Evolutionary conservation across 2,797 vertebrate species (phyloP).

Genomic region (Channa striata): DNA sequence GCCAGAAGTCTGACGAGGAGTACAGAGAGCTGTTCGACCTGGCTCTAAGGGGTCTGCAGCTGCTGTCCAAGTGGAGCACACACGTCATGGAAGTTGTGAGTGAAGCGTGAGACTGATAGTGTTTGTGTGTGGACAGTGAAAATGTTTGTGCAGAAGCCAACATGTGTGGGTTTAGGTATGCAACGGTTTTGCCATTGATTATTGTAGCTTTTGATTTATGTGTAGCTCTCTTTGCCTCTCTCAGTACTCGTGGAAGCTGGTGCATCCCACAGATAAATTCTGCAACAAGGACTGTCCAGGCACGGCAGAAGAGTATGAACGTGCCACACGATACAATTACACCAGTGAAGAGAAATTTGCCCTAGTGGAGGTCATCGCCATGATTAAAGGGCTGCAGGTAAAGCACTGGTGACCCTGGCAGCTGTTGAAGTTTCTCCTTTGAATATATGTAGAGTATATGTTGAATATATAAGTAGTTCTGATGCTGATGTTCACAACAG

Average conservation of each 20-base stretch:
- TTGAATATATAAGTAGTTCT: neutral
- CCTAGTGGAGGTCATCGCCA: slow-evolving; percentile 98
- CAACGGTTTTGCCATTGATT: slow-evolving; percentile 17
- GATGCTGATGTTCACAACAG: neutral
- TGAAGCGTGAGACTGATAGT: slow-evolving; percentile 8
- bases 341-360: slow-evolving; percentile 99
- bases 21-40: slow-evolving; percentile 97
- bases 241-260: slow-evolving; percentile 99
- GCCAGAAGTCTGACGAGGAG: slow-evolving; percentile 98
- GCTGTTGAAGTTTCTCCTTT: neutral
- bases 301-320: slow-evolving; percentile 96
- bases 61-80: slow-evolving; percentile 99
- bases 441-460: too few relatives aligned
- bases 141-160: neutral
- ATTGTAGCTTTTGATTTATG: slow-evolving; percentile 29
- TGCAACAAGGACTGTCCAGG: slow-evolving; percentile 99
- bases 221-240: slow-evolving; percentile 13
- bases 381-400: slow-evolving; percentile 98
- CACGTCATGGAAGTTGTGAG: slow-evolving; percentile 99
- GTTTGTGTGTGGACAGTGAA: neutral
- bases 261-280: slow-evolving; percentile 99
- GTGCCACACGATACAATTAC: slow-evolving; percentile 98
- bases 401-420: neutral
- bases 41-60: slow-evolving; percentile 94
- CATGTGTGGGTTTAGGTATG: slow-evolving; percentile 16